Evolutionary conservation across 1,140 invertebrate genomes (phyloP), one percentile per base, ranked within the genome.

Genomic region (Drosophila ficusphila): DNA sequence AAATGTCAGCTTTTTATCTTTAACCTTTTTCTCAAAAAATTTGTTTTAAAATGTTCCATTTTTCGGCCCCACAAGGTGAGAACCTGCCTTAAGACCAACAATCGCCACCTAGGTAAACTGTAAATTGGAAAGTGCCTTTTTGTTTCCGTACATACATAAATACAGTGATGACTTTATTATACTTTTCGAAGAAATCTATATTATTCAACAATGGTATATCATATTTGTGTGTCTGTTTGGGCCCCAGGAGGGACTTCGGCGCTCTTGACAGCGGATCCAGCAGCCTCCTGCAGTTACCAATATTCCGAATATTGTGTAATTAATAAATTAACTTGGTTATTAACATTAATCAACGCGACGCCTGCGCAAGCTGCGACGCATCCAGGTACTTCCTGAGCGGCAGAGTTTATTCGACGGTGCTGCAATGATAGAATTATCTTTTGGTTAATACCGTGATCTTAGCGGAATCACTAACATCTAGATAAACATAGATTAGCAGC

Each of bases 251-350:
- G 52, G 44, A 23, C 39, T 33, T 38, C 57, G 62, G 69, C 57
- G 77, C 53, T 61, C 16, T 68, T 16, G 56, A 57, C 76, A 81
- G 72, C 72, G 73, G 76, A 31, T 60, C 38, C 23, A 61, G 29
- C 61, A 60, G 76, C 42, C 69, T 58, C 61, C 78, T 57, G 62
- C 44, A 31, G 61, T 53, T 69, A 72, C 41, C 71, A 39, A 86
- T 74, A 86, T 58, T 79, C 60, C 72, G 46, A 79, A 61, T 48
- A 72, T 60, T 64, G 47, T 71, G 69, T 71, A 46, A 53, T 48
- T 58, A 88, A 88, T 88, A 88, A 88, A 88, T 85, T 88, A 88
- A 88, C 74, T 88, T 88, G 79, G 71, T 88, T 88, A 88, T 82
- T 89, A 88, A 88, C 56, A 88, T 52, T 81, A 81, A 57, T 64